Evolutionary conservation across 2,113 vertebrate genomes (phyloP).

Genomic region (Solea solea): DNA sequence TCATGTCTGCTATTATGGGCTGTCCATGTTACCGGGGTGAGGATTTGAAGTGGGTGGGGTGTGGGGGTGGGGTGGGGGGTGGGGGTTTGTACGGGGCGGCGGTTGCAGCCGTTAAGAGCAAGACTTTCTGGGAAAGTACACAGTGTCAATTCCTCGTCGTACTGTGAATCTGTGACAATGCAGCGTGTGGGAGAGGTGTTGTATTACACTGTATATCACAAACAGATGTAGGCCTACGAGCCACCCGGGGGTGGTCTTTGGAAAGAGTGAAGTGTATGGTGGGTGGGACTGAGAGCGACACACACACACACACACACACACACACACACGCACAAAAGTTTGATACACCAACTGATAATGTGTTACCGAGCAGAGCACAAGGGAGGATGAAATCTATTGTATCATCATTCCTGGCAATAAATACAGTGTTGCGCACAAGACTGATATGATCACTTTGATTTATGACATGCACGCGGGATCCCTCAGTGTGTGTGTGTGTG

Average conservation of each 20-base stretch:
- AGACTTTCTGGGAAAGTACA: conserved; percentile 73
- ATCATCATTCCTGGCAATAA: conserved; percentile 62
- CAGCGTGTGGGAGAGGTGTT: conserved; percentile 68
- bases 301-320: conserved; percentile 9
- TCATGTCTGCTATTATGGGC: conserved; percentile 82
- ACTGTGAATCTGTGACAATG: conserved; percentile 66
- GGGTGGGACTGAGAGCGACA: conserved; percentile 53
- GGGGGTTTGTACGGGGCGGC: background rate
- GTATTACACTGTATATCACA: conserved; percentile 70
- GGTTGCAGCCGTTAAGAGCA: conserved; percentile 55
- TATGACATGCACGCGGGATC: conserved; percentile 58
- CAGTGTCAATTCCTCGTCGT: conserved; percentile 62
- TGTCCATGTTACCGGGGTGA: conserved; percentile 76
- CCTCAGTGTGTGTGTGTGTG: conserved; percentile 4
- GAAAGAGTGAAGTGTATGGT: conserved; percentile 59
- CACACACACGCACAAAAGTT: conserved; percentile 45
- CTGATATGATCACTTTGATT: conserved; percentile 75
- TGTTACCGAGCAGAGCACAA: conserved; percentile 41
- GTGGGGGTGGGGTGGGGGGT: conserved; percentile 1
- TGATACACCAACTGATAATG: conserved; percentile 60
- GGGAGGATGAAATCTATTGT: conserved; percentile 59
- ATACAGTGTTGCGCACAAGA: conserved; percentile 48
- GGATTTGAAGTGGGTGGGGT: conserved; percentile 58
- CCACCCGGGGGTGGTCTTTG: conserved; percentile 52
- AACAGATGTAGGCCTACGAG: conserved; percentile 73